A percentile compares a stretch with the other conserved stretches of the same genome.
Conservation (phyloP, 2,888 invertebrate genomes). For the Meandrusa payeni region DNA sequence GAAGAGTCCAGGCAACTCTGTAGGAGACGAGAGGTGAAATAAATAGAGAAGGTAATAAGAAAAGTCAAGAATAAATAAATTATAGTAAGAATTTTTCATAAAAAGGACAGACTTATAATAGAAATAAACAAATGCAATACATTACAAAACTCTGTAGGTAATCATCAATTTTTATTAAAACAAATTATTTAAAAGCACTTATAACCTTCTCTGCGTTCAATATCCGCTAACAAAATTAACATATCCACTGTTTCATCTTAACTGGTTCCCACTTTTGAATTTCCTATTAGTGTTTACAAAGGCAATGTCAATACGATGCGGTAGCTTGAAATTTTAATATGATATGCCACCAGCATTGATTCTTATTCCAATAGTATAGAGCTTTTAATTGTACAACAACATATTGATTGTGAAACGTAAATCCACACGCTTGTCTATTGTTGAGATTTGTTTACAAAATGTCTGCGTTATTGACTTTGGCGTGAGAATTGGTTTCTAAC, state of each 20-base stretch:
- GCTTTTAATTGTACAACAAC: conserved; percentile 31
- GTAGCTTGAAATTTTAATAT: conserved; percentile 58
- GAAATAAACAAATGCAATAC: too few species aligned
- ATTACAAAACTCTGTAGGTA: too few species aligned
- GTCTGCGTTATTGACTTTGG: conserved; percentile 70
- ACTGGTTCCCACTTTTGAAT: conserved; percentile 77
- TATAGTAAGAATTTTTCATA: too few species aligned
- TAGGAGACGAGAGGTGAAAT: too few species aligned
- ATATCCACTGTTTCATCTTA: conserved; percentile 76
- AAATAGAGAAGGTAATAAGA: too few species aligned
- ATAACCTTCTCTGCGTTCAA: conserved; percentile 30
- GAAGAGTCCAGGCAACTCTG: too few species aligned
- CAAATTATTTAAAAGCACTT: conserved; percentile 29
- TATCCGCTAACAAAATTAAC: conserved; percentile 58
- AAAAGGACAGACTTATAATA: too few species aligned
- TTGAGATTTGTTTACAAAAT: conserved; percentile 71
- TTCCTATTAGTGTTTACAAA: conserved; percentile 78
- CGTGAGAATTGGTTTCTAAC: conserved; percentile 77
- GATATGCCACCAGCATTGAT: conserved; percentile 25
- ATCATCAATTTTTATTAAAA: conserved; percentile 4
- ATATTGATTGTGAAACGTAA: conserved; percentile 51
- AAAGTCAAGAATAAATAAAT: too few species aligned
- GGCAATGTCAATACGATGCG: conserved; percentile 69
- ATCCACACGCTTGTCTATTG: conserved; percentile 55
- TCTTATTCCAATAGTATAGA: conserved; percentile 21